Evolutionary conservation across 2,888 invertebrate species (phyloP).

Genomic region (Meiosimyza decipiens): DNA sequence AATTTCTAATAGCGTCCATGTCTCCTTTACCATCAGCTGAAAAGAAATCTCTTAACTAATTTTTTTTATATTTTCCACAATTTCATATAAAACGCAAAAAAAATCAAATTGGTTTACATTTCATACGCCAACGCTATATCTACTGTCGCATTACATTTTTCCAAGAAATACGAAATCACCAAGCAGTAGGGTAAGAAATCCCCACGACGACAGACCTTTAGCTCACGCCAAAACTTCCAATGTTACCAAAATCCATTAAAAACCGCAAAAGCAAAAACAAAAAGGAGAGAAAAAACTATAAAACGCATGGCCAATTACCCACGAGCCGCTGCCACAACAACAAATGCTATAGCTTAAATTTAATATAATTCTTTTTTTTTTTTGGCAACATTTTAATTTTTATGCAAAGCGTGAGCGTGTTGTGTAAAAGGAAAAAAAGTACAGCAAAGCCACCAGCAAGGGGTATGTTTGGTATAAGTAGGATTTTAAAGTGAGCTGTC

Average conservation of each 20-base stretch:
- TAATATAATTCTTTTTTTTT: background rate
- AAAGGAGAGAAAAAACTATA: conserved; percentile 17
- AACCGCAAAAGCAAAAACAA: background rate
- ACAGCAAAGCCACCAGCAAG: no score
- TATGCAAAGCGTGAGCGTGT: no score
- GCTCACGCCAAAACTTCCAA: conserved; percentile 11
- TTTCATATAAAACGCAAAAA: background rate
- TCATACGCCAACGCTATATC: conserved; percentile 17
- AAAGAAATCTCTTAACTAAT: background rate
- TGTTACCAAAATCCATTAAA: conserved; percentile 1
- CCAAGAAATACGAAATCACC: conserved; percentile 2
- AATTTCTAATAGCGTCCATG: background rate
- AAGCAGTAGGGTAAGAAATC: conserved; percentile 5
- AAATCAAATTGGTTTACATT: background rate
- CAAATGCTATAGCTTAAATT: background rate
- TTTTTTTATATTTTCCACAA: background rate
- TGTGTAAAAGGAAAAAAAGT: no score
- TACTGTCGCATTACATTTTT: conserved; percentile 17
- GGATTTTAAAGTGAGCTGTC: no score
- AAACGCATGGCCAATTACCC: conserved; percentile 23
- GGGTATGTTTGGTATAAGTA: no score
- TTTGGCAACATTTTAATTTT: conserved; percentile 2
- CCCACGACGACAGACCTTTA: background rate
- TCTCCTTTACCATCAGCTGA: background rate
- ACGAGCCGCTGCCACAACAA: background rate